Conservation (phyloP, 2,797 vertebrate genomes). For the Periparus ater region DNA sequence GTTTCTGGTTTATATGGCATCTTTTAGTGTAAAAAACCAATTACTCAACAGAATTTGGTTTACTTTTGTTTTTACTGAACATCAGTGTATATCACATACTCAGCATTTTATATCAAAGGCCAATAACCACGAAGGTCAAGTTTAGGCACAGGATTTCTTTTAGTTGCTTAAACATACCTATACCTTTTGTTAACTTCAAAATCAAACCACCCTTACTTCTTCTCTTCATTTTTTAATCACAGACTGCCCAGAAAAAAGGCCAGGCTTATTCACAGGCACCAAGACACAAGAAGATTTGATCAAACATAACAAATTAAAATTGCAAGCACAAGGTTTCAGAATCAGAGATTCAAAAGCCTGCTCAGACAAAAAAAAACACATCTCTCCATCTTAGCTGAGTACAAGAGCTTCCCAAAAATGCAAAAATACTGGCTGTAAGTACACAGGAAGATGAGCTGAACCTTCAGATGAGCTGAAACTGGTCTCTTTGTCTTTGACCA, state of each 20-base stretch:
- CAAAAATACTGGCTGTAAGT: neutral
- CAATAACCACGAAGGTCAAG: neutral
- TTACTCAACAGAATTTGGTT: neutral
- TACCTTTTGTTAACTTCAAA: neutral
- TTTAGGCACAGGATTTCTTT: neutral
- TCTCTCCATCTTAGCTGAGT: neutral
- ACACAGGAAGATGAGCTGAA: neutral
- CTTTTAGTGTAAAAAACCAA: neutral
- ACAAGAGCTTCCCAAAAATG: neutral
- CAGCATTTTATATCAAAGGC: neutral
- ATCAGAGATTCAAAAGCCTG: neutral
- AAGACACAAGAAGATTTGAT: neutral
- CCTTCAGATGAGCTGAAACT: neutral
- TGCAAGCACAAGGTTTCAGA: neutral
- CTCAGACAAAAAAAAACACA: constrained; percentile 2
- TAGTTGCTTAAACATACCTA: neutral
- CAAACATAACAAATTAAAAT: neutral
- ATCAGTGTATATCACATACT: neutral
- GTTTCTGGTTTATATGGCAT: neutral
- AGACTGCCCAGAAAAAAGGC: neutral
- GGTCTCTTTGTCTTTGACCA: neutral
- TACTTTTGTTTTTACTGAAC: neutral
- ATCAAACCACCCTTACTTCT: neutral
- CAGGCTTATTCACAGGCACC: neutral
- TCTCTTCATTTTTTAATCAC: neutral